Base-by-base conservation (phyloP, 2,888 invertebrate genomes). In the Ochropleura plecta region DNA sequence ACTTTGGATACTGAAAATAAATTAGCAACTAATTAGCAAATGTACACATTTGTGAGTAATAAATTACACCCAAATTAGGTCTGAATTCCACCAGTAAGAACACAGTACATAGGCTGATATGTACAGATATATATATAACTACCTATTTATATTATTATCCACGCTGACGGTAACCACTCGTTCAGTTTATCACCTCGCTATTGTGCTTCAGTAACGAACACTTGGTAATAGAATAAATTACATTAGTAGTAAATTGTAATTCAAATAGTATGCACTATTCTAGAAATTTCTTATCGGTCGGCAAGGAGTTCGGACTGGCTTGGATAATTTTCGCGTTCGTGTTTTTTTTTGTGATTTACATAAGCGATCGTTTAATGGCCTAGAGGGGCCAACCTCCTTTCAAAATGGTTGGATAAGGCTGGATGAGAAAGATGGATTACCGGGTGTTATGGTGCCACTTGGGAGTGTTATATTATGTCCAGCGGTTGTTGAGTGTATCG, bases 171-270 rank as follows among this genome's bases (percentile, higher is more conserved):
- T 30, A 30, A 30, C 30, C 30, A 44, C 77, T 59, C 42, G 40
- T 49, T 51, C 44, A 18, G 12, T 60, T 69, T 60, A 76, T 62
- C 12, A 40, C 16, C 44, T 62, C n/a, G 18, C 48, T 46, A 81
- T 82, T 78, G 12, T 77, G 30, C 59, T 55, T 16, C 44, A 7
- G 49, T 60, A 63, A 60, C 64, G 60, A 78, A 30, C 16, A 46
- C 3, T 14, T 14, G 16, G 57, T 62, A 59, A 48, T 55, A 53
- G 53, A 77, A 77, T 64, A 68, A 5, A 48, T 68, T 59, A 77
- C n/a, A 18, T 14, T 68, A 79, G 48, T 66, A 59, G 57, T 57
- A 59, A 53, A 81, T 68, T 69, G 59, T 42, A 53, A 63, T 63
- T 40, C 57, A 20, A 77, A 59, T 51, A 65, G 59, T 46, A 49